A percentile compares a stretch with the other conserved stretches of the same genome.
phyloP scores from a whole-genome alignment of 2,888 invertebrate species.

The Aporophyla nigra region DNA sequence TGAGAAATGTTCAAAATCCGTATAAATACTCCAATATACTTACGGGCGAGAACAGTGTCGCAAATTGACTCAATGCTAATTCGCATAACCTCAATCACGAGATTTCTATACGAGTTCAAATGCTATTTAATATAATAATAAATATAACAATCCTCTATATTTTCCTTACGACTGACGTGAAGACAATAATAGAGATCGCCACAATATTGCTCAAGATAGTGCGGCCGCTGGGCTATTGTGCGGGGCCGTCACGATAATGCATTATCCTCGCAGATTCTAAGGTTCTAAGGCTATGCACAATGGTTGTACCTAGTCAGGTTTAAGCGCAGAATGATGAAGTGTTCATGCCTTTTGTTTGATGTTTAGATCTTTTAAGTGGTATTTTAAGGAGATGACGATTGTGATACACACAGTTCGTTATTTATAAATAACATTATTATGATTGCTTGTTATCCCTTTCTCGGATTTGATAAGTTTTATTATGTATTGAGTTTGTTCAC shows the following conservation, averaged over 20 bases:
- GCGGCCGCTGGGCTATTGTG: conserved; percentile 44
- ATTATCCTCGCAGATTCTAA: conserved; percentile 47
- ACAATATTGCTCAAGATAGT: conserved; percentile 52
- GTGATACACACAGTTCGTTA: background rate
- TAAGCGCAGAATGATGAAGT: conserved; percentile 32
- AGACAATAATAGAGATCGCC: conserved; percentile 52
- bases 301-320: conserved; percentile 32
- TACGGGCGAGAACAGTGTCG: background rate
- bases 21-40: background rate
- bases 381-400: background rate
- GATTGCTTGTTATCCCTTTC: background rate
- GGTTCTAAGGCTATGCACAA: conserved; percentile 48
- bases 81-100: background rate
- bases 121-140: conserved; percentile 35
- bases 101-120: too few species aligned
- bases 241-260: conserved; percentile 47
- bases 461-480: background rate
- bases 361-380: background rate
- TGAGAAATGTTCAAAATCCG: background rate
- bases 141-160: conserved; percentile 19
- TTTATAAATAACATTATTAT: background rate
- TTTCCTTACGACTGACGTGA: conserved; percentile 24
- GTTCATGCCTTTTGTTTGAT: conserved; percentile 20
- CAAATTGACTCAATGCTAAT: background rate
- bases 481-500: too few species aligned